Percentiles rank a stretch among this genome's conserved stretches.
Evolutionary conservation across 2,113 vertebrate species (phyloP).

Genomic region (Machaerirhynchus nigripectus): DNA sequence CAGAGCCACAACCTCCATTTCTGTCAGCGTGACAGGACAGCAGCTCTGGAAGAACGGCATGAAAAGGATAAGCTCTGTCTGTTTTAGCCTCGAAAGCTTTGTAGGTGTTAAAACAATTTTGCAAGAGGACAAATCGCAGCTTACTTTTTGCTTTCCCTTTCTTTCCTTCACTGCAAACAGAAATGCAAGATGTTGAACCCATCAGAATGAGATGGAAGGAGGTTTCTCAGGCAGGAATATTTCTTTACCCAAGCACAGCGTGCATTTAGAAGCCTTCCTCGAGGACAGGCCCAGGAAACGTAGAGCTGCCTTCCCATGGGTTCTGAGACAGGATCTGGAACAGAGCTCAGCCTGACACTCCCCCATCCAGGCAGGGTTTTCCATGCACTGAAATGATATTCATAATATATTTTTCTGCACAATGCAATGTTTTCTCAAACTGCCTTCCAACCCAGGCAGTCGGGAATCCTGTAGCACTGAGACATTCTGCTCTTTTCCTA

Average conservation of each 20-base stretch:
- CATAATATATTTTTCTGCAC: not conserved
- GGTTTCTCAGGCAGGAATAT: not conserved
- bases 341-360: not conserved
- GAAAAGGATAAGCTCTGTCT: not conserved
- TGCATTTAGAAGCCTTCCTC: not conserved
- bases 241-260: not conserved
- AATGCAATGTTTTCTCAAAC: not conserved
- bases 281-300: not conserved
- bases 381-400: not conserved
- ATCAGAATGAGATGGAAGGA: not conserved
- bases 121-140: not conserved
- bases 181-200: not conserved
- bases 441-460: not conserved
- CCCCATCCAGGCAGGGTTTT: not conserved
- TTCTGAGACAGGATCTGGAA: not conserved
- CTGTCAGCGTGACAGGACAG: not conserved
- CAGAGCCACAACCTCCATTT: not conserved
- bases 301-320: not conserved
- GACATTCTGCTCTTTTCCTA: not conserved
- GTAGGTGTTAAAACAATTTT: not conserved
- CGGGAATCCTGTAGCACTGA: not conserved
- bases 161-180: not conserved
- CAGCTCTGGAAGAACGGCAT: not conserved
- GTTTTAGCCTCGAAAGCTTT: not conserved
- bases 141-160: not conserved